Evolutionary conservation across 2,888 invertebrate genomes (phyloP), one percentile per base, ranked within the genome.

Genomic region (Amiota mariae): DNA sequence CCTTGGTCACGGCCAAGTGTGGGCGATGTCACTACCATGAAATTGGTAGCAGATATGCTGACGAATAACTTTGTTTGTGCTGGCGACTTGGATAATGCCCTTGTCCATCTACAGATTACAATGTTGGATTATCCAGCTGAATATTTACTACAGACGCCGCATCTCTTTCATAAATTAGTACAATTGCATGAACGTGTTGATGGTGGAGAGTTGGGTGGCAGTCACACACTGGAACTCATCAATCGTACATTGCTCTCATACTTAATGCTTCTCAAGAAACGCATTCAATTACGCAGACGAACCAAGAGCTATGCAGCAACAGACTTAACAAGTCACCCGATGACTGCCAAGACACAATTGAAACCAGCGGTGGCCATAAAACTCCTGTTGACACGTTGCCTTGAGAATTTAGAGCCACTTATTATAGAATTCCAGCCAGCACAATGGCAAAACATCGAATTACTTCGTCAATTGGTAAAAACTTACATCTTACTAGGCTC

Each of bases 61-160:
- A 72, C 75, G 10, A 75, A 68, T 11, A 78, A 63, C 47, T 59
- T 71, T 54, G 74, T 72, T 12, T 74, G 74, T 1, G 73, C 76
- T 3, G 18, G 71, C 10, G 84, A 87, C 13, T 51, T 89, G 20
- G 77, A 84, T 2, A 81, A 85, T 68, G 81, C 84, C 0, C 57
- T 90, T 0, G 79, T 79, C 1, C 86, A 84, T 71, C 64, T 90
- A 12, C 82, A 86, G 56, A 80, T 87, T 0, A 87, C 85, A 6
- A 80, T 90, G 51, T 66, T 71, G 13, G 90, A 90, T 72, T 90
- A 88, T 80, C 90, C 90, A 0, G 79, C 85, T 0, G 90, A 90
- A 70, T 89, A 88, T 73, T 81, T 90, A 36, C 78, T 90, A 0
- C 90, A 90, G 75, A 76, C 86, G 0, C 90, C 90, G 10, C 80